Percentiles rank a stretch among this genome's conserved stretches.
These are phyloP conservation scores for Nephrocerus scutellatus DNA, from an alignment of 2,888 invertebrate genomes.

Conservation along the genomic window DNA sequence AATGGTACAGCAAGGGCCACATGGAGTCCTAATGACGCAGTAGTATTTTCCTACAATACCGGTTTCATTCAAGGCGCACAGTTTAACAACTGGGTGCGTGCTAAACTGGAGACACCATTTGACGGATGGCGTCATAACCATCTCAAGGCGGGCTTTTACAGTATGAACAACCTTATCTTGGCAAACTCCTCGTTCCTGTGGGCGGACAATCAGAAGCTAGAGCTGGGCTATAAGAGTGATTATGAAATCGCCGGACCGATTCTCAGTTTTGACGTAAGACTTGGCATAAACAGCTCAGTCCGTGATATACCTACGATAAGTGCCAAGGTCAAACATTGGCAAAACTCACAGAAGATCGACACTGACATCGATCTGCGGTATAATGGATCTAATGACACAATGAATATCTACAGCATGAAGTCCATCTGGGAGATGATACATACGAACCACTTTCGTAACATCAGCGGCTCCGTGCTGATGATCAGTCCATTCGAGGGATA, in stretches of 20 bases:
- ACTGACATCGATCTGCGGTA: slow-evolving; percentile 52
- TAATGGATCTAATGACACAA: slow-evolving; percentile 35
- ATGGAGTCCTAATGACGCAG: slow-evolving; percentile 62
- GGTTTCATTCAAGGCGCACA: slow-evolving; percentile 35
- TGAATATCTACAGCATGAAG: slow-evolving; percentile 58
- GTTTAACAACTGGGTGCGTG: slow-evolving; percentile 42
- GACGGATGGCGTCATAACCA: slow-evolving; percentile 54
- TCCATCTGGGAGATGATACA: slow-evolving; percentile 63
- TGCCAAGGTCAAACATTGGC: slow-evolving; percentile 52
- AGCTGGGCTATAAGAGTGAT: slow-evolving; percentile 52
- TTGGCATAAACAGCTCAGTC: slow-evolving; percentile 54
- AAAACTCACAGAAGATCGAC: slow-evolving; percentile 49
- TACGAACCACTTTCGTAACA: slow-evolving; percentile 53
- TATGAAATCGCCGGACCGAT: slow-evolving; percentile 46
- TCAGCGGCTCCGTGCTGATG: slow-evolving; percentile 54
- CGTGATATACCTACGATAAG: slow-evolving; percentile 54
- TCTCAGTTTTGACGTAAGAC: slow-evolving; percentile 49
- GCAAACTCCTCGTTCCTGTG: slow-evolving; percentile 54
- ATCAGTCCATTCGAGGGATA: slow-evolving; percentile 66
- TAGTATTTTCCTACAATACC: slow-evolving; percentile 45
- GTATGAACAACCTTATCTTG: slow-evolving; percentile 49
- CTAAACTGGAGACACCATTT: slow-evolving; percentile 54
- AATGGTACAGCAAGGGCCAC: slow-evolving; percentile 53
- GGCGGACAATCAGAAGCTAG: slow-evolving; percentile 56
- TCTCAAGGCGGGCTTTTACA: slow-evolving; percentile 49